Base-by-base conservation (phyloP, 2,797 vertebrate species). In the Parambassis ranga region DNA sequence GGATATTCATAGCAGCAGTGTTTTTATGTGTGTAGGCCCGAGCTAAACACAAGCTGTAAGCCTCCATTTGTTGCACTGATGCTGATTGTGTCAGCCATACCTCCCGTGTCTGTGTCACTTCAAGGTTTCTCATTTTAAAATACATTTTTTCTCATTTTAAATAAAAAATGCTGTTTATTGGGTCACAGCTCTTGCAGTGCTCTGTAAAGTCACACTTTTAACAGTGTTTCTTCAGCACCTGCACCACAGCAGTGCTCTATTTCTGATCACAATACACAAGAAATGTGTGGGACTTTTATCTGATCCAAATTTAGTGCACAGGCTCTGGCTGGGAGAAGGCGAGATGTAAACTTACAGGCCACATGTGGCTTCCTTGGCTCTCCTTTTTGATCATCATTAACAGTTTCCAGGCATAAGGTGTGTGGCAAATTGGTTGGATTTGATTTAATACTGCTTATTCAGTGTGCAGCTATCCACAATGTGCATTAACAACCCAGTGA, bases 1-100 rank as follows among this genome's bases (percentile, higher is more conserved):
- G 38, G 64, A 27, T 66, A 39, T 71, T 74, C 37, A 22, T 18
- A 69, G 71, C 68, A 42, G 65, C 70, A 30, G 44, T 50, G 60
- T 48, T 50, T 65, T 13, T 22, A 59, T 38, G 26, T 51, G 38
- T 61, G 37, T 46, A 62, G 68, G 65, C 46, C 44, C 32, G 35
- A 44, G 48, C 46, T 46, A 56, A 51, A 69, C 26, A 2, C 6
- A 57, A 44, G 15, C 47, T 46, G 5, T 22, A 66, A 59, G 41
- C 37, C 44, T 50, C 35, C 38, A 51, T 67, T 53, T 56, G 35
- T 43, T 78, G 41, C 37, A 37, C 11, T 27, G 46, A 51, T 42
- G 22, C 52, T 28, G 64, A 53, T 72, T 44, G 31, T 65, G 56
- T 49, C 5, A 46, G 33, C 47, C 18, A 4, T 10, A 23, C 18